A percentile compares a stretch with the other conserved stretches of the same genome.
Conservation (phyloP, 2,797 vertebrate species). For the Clarias pachynema region DNA sequence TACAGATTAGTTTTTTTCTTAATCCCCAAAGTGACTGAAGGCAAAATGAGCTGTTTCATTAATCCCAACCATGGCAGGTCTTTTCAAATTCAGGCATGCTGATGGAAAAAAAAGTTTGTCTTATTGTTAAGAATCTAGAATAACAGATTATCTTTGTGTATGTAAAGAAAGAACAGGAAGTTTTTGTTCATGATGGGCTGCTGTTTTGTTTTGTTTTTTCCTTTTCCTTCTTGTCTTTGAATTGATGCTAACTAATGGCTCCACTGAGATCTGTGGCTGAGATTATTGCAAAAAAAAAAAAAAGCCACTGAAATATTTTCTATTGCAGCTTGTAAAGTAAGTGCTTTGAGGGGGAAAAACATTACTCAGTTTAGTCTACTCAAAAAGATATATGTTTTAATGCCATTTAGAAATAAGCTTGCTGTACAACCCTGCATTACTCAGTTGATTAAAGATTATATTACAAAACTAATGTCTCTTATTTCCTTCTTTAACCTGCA, state of each 20-base stretch:
- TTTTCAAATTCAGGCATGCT: conserved; percentile 25
- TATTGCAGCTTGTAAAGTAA: conserved; percentile 84
- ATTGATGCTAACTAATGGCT: conserved; percentile 66
- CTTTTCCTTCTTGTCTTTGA: conserved; percentile 62
- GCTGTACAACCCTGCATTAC: conserved; percentile 87
- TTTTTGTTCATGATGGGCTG: conserved; percentile 68
- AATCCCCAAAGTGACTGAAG: conserved; percentile 2
- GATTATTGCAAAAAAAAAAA: conserved; percentile 55
- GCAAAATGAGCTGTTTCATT: conserved; percentile 1
- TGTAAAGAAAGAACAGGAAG: conserved; percentile 32
- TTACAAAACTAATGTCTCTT: conserved; percentile 71
- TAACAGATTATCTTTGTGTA: conserved; percentile 27
- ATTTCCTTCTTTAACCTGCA: not conserved
- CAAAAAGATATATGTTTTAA: conserved; percentile 71
- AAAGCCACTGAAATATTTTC: conserved; percentile 85
- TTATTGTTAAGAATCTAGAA: conserved; percentile 12
- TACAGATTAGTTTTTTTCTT: not conserved
- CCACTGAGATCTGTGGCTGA: conserved; percentile 74
- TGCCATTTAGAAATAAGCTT: conserved; percentile 77
- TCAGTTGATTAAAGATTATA: conserved; percentile 87
- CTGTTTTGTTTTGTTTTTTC: conserved; percentile 69
- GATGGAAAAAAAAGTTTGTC: not conserved
- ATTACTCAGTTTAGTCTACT: conserved; percentile 75
- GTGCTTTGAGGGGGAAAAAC: conserved; percentile 84
- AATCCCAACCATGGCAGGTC: conserved; percentile 3